Percentiles rank a stretch among this genome's conserved stretches.
These are phyloP conservation scores for Ochropacha duplaris DNA, from an alignment of 2,888 invertebrate species.

Conservation along the genomic window DNA sequence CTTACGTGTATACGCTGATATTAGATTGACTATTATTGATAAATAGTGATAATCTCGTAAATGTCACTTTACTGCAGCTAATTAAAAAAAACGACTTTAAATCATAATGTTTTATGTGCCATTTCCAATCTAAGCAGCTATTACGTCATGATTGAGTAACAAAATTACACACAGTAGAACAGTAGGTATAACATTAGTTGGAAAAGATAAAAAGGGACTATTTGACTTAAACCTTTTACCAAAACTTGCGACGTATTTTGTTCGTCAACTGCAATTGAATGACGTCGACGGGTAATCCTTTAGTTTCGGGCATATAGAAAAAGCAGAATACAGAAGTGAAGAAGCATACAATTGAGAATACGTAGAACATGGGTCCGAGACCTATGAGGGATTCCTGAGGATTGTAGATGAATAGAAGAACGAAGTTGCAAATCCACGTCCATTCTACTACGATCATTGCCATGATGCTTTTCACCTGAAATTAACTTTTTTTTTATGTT, in stretches of 20 bases:
- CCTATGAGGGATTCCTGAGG: conserved; percentile 51
- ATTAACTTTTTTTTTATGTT: too few species aligned
- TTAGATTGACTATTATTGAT: too few species aligned
- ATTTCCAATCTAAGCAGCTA: too few species aligned
- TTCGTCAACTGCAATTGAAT: conserved; percentile 42
- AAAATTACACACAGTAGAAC: too few species aligned
- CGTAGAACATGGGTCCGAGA: conserved; percentile 56
- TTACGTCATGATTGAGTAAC: too few species aligned
- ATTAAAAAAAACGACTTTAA: too few species aligned
- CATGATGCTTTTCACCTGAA: conserved; percentile 53
- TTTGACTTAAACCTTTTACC: background rate
- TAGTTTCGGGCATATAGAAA: conserved; percentile 54
- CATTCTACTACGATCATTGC: conserved; percentile 55
- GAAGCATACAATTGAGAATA: conserved; percentile 50
- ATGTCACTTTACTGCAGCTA: too few species aligned
- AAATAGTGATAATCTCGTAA: too few species aligned
- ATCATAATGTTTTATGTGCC: too few species aligned
- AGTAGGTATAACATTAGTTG: too few species aligned
- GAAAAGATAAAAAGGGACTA: background rate
- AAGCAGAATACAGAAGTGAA: conserved; percentile 37
- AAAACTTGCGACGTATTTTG: conserved; percentile 12
- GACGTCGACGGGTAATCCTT: conserved; percentile 46
- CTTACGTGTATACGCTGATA: too few species aligned
- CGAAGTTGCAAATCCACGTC: conserved; percentile 56
- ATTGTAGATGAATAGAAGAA: conserved; percentile 56